These are phyloP conservation scores for Champsocephalus esox DNA, from an alignment of 2,797 vertebrate genomes.

Conservation along the genomic window DNA sequence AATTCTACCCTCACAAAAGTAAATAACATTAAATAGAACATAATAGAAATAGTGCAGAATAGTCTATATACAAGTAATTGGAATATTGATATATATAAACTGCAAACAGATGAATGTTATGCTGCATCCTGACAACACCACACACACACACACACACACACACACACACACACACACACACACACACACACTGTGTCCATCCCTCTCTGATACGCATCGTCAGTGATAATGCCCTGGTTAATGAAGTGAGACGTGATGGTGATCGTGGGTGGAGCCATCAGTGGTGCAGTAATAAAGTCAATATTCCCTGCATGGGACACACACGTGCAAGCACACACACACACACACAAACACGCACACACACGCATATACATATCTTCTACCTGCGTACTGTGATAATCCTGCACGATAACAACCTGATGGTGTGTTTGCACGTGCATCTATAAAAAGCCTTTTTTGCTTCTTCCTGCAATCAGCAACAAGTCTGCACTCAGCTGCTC, in stretches of 20 bases:
- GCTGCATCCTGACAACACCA: constrained; percentile 34
- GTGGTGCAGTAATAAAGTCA: constrained; percentile 78
- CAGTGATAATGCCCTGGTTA: constrained; percentile 78
- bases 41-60: too few species aligned
- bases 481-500: constrained; percentile 47
- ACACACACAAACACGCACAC: too few species aligned
- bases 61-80: too few species aligned
- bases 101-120: too few species aligned
- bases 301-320: constrained; percentile 58
- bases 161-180: not conserved
- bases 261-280: constrained; percentile 71
- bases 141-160: not conserved
- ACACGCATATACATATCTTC: too few species aligned
- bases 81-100: too few species aligned
- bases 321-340: too few species aligned
- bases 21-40: too few species aligned
- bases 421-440: constrained; percentile 15
- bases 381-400: constrained; percentile 20
- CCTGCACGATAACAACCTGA: constrained; percentile 16
- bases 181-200: constrained; percentile 54
- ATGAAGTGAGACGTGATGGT: constrained; percentile 78
- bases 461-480: constrained; percentile 60
- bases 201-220: constrained; percentile 70
- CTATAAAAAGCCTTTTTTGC: constrained; percentile 49
- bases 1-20: too few species aligned